A percentile compares a stretch with the other conserved stretches of the same genome.
These are phyloP conservation scores for Agraylea sexmaculata DNA, from an alignment of 1,140 invertebrate genomes.

Conservation along the genomic window DNA sequence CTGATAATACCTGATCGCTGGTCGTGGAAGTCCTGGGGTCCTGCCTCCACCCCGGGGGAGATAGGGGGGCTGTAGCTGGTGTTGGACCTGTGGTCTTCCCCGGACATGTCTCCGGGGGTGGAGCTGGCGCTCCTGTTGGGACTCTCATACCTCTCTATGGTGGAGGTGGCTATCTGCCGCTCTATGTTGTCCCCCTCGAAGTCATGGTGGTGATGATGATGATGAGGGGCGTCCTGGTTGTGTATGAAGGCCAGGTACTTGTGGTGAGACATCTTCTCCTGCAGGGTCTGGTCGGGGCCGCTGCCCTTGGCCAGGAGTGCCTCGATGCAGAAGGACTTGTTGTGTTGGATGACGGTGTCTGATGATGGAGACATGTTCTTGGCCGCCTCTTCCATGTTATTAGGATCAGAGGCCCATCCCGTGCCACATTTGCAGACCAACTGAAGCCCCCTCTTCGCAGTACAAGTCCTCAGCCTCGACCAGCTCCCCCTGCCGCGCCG, in stretches of 20 bases:
- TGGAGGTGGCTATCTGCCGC: slow-evolving; percentile 33
- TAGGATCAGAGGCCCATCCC: too few relatives aligned
- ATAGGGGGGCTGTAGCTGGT: slow-evolving; percentile 38
- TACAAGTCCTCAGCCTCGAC: background rate
- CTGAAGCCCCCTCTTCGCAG: background rate
- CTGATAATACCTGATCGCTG: slow-evolving; percentile 35
- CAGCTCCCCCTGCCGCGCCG: background rate
- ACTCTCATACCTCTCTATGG: slow-evolving; percentile 30
- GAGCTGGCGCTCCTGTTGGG: slow-evolving; percentile 30
- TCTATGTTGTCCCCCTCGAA: slow-evolving; percentile 24
- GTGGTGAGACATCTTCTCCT: slow-evolving; percentile 33
- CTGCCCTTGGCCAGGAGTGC: slow-evolving; percentile 33
- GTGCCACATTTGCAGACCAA: background rate
- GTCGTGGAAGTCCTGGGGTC: slow-evolving; percentile 33
- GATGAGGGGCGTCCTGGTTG: slow-evolving; percentile 32
- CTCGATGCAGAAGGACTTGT: slow-evolving; percentile 40
- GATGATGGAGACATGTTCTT: slow-evolving; percentile 13
- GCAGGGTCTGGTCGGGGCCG: slow-evolving; percentile 22
- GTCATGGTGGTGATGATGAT: slow-evolving; percentile 23
- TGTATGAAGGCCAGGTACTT: slow-evolving; percentile 35
- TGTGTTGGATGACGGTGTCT: slow-evolving; percentile 19
- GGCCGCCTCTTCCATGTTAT: slow-evolving; percentile 1
- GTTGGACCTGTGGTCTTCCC: slow-evolving; percentile 33
- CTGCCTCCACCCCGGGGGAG: slow-evolving; percentile 38
- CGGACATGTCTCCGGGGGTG: slow-evolving; percentile 28